Percentiles rank a stretch among this genome's conserved stretches.
phyloP scores from a whole-genome alignment of 2,888 invertebrate species.

The Trachelus tabidus region DNA sequence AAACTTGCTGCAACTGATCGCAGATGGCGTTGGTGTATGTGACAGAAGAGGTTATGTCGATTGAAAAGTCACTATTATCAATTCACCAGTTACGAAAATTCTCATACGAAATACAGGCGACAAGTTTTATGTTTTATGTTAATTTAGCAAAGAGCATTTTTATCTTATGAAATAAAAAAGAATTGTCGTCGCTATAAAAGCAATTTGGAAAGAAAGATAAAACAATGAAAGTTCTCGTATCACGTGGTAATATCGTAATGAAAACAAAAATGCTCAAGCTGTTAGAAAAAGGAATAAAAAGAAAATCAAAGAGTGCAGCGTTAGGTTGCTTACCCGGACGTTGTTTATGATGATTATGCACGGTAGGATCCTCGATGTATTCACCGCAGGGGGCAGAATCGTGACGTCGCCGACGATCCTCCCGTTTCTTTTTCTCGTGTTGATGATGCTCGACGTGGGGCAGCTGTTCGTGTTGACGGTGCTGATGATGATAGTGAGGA shows the following conservation, averaged over 20 bases:
- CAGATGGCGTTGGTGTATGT: neutral
- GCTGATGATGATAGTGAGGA: constrained; percentile 41
- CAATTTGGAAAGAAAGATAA: neutral
- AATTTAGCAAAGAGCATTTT: neutral
- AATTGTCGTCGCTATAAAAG: neutral
- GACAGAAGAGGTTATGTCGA: neutral
- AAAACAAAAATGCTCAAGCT: neutral
- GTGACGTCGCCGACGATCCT: constrained; percentile 48
- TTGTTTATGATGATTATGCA: constrained; percentile 29
- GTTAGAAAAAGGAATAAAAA: neutral
- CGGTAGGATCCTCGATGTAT: constrained; percentile 42
- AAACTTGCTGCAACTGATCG: neutral
- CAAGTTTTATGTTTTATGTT: neutral
- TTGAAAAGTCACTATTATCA: neutral
- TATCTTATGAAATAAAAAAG: too few relatives aligned
- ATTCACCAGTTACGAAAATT: neutral
- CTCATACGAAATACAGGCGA: neutral
- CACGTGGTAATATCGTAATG: neutral
- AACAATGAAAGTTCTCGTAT: neutral
- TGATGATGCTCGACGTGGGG: constrained; percentile 41
- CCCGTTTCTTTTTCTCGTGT: constrained; percentile 38
- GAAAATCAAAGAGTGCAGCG: neutral
- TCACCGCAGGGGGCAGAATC: constrained; percentile 60
- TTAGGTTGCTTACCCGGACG: constrained; percentile 37
- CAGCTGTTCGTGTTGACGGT: constrained; percentile 41